phyloP scores from a whole-genome alignment of 1,140 invertebrate species.

The Ericerus pela region DNA sequence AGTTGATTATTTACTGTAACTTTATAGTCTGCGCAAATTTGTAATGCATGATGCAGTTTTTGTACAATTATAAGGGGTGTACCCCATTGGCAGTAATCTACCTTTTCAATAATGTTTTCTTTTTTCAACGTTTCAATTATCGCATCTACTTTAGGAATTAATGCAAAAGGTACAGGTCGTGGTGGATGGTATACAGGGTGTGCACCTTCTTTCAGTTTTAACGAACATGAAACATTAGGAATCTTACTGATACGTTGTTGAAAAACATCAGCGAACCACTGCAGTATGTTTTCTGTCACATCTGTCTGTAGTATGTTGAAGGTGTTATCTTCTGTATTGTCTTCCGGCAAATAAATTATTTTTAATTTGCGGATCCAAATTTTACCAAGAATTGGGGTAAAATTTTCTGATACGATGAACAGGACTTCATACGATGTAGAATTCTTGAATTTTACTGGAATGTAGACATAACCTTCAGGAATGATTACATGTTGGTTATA shows the following conservation, averaged over 20 bases:
- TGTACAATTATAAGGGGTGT: constrained; percentile 31
- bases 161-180: neutral
- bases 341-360: neutral
- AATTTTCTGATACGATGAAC: neutral
- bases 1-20: constrained; percentile 20
- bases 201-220: neutral
- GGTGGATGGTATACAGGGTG: constrained; percentile 28
- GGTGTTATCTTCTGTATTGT: neutral
- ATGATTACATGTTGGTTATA: neutral
- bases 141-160: constrained; percentile 24
- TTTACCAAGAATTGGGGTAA: neutral
- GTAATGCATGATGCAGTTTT: constrained; percentile 28
- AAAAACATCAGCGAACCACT: neutral
- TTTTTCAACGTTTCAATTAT: constrained; percentile 15
- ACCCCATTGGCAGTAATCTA: constrained; percentile 29
- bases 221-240: neutral
- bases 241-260: neutral
- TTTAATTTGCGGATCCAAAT: neutral
- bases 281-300: neutral
- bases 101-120: constrained; percentile 23
- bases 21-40: constrained; percentile 32
- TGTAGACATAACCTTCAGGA: neutral
- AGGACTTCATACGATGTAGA: neutral
- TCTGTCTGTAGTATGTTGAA: neutral
- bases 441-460: neutral